These are phyloP conservation scores for Carcina quercana DNA, from an alignment of 2,888 invertebrate species.

Conservation along the genomic window DNA sequence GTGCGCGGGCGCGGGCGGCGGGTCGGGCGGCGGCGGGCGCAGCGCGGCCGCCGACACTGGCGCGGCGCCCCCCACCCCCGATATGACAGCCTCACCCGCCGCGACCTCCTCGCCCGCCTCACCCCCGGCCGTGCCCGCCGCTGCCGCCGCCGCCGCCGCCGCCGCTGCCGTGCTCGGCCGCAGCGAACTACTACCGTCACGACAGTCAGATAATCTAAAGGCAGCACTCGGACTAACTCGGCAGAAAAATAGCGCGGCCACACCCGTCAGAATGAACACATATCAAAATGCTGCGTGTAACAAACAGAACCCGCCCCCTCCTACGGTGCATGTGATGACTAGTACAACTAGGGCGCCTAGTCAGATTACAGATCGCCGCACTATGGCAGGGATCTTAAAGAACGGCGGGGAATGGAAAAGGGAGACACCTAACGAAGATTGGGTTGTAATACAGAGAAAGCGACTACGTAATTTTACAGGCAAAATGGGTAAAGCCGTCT, in stretches of 20 bases:
- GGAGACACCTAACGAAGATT: not conserved
- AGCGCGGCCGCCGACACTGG: not conserved
- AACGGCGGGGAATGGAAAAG: not conserved
- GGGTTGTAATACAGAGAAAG: not conserved
- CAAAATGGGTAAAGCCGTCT: not conserved
- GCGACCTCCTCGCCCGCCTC: not conserved
- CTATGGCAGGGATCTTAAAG: not conserved
- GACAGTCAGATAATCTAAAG: not conserved
- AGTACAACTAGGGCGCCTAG: not conserved
- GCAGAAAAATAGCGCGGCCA: not conserved
- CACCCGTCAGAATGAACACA: not conserved
- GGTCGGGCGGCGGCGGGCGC: not conserved
- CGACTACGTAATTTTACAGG: not conserved
- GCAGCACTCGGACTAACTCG: not conserved
- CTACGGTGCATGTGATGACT: too few species aligned
- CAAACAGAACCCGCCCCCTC: too few species aligned
- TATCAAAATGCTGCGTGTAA: too few species aligned
- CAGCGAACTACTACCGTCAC: not conserved
- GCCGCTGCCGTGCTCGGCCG: not conserved
- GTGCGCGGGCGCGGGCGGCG: not conserved
- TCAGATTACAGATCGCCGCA: not conserved
- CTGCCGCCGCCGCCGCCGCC: not conserved
- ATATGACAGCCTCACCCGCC: not conserved
- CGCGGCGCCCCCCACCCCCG: not conserved
- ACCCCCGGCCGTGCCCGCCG: not conserved